Evolutionary conservation across 2,888 invertebrate species (phyloP).

Genomic region (Pardosa pseudoannulata): DNA sequence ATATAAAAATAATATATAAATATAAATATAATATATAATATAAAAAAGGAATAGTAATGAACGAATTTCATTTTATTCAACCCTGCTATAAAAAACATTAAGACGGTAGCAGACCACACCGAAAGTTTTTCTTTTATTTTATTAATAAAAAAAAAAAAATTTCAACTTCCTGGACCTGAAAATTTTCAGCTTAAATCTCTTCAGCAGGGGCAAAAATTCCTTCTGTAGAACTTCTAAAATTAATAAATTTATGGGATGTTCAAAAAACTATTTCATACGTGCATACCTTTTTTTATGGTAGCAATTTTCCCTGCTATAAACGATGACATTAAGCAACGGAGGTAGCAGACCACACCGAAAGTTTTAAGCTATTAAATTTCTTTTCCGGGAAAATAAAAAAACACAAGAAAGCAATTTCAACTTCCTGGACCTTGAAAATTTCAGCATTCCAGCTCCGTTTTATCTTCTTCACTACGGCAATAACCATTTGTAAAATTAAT

Average conservation of each 20-base stretch:
- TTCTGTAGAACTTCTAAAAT: too few species aligned
- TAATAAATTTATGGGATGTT: not conserved
- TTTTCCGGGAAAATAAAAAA: conserved; percentile 8
- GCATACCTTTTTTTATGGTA: conserved; percentile 8
- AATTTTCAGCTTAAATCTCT: too few species aligned
- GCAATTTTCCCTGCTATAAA: conserved; percentile 23
- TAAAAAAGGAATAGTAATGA: too few species aligned
- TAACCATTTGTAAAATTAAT: conserved; percentile 39
- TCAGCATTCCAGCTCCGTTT: conserved; percentile 30
- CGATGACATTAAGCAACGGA: conserved; percentile 21
- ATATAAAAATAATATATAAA: too few species aligned
- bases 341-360: not conserved
- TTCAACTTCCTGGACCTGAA: too few species aligned
- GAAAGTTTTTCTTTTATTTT: too few species aligned
- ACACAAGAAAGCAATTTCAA: conserved; percentile 3
- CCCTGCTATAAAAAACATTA: too few species aligned
- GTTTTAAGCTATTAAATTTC: conserved; percentile 32
- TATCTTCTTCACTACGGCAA: conserved; percentile 15
- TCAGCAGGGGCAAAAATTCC: not conserved
- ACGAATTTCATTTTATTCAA: too few species aligned
- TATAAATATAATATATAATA: too few species aligned
- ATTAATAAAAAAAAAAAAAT: too few species aligned
- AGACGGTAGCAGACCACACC: too few species aligned
- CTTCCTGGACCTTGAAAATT: conserved; percentile 1
- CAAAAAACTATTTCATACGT: not conserved